Base-by-base conservation (phyloP, 2,797 vertebrate species). In the Semotilus atromaculatus region DNA sequence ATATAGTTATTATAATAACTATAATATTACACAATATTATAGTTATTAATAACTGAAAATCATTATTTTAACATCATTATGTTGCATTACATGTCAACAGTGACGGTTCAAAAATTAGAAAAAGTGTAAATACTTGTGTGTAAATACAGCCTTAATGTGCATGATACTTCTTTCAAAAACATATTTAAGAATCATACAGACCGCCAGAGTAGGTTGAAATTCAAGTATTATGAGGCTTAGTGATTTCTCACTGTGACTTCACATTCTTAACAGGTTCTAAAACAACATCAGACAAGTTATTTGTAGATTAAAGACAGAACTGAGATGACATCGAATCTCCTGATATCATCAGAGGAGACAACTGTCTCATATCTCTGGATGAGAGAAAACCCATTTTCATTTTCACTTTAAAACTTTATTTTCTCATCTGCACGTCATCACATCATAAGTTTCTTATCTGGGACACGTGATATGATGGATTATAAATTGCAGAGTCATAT, bases 401-500 rank as follows among this genome's bases (percentile, higher is more conserved):
- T 64, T 31, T 64, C 29, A 29, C 60, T 36, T 80, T 51, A 31
- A 51, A 80, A 8, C 19, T 38, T 1, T 48, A 0, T 67, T 83
- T 67, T 78, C 66, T 78, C 29, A 64, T 80, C 58, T 16, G 43
- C 55, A 62, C 7, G 19, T 64, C 31, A 40, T 51, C 26, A 34
- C 55, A 36, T 14, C n/a, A 36, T 48, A 58, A 5, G 11, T 55
- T 29, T 67, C 29, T 36, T 21, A 73, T 73, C 38, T 60, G 51
- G 21, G 3, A 10, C 53, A 72, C 4, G 3, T 71, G 40, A 29
- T 55, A 36, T 14, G 36, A 60, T 23, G 4, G 34, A 68, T 84
- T 77, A 78, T 60, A 84, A 34, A 83, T 23, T 16, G 1, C 16
- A 55, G 81, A 70, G 43, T 60, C 19, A 23, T 48, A 72, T 79